Evolutionary conservation across 64 coral and sea anemone species (phyloP), one percentile per base, ranked within the genome.

Genomic region (Trachythela sp.): DNA sequence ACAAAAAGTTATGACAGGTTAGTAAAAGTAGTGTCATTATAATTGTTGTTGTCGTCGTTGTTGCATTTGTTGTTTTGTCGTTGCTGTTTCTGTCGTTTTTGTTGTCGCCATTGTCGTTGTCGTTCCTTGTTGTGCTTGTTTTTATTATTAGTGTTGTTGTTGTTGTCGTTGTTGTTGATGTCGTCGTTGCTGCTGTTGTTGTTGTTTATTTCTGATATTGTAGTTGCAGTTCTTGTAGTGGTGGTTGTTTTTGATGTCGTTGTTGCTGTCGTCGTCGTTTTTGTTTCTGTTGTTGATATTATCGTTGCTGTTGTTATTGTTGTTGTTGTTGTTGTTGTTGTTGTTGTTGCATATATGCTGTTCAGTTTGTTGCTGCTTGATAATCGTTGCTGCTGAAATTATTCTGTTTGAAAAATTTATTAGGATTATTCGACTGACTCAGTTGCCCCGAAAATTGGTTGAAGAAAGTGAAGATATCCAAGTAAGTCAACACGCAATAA

Each of bases 1-100:
- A 80, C 32, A 39, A 80, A 80, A 80, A 39, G 32, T 35, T 38
- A 80, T 38, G 75, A 80, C 15, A 80, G 75, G 75, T 86, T 27
- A 27, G 17, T 54, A 8, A 13, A n/a, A 20, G n/a, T 7, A 84
- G 6, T 36, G 22, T 20, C 4, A n/a, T 36, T 43, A 24, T 8
- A 36, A 3, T 6, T 36, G 22, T 36, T 24, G 17, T 27, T 35
- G 15, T 24, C 22, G 34, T 5, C 31, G 26, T 20, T 27, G 18
- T 84, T 27, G 22, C 11, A 6, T 8, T 38, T 84, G 37, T 68
- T 2, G 15, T 68, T 68, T 68, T 8, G 4, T 68, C 20, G 15
- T 68, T 68, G 20, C 11, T 45, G 42, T 45, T 45, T 45, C 11
- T 45, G 4, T 45, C 4, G 42, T 45, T 45, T 45, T 4, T 68